Evolutionary conservation across 2,888 invertebrate species (phyloP), one percentile per base, ranked within the genome.

Genomic region (Oxystoma pomonae): DNA sequence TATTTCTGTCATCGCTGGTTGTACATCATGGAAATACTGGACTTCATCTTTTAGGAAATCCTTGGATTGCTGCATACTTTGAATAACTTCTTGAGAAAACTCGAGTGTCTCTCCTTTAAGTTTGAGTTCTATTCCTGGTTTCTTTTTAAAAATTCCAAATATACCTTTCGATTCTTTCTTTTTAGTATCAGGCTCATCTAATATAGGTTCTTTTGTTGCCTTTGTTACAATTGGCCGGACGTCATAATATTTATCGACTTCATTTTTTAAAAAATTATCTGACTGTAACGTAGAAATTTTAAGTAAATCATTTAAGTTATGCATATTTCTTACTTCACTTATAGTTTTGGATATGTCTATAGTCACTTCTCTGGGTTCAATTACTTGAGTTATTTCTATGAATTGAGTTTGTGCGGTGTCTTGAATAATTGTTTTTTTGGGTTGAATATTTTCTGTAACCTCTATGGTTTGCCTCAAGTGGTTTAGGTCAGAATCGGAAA

Each of bases 181-280:
- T 18, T 56, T 18, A 9, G 35, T 12, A 7, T 35, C 35, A 12
- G 35, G 12, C 12, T 35, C 35, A 12, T 7, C 12, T 35, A 35
- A 16, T 17, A 18, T 49, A 12, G 55, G 20, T 16, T 16, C 16
- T 60, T 60, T 56, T 49, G 20, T 35, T 12, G 12, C 3, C n/a
- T n/a, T n/a, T 12, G 59, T 56, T 1, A 61, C 52, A 50, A 52
- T 20, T 9, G 61, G 67, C 58, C 62, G 61, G 1, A 69, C 73
- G 59, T 73, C 73, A 18, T 72, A 66, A 61, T 70, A 73, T 17
- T 62, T 66, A 3, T 61, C 61, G 53, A 76, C 65, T 70, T 76
- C 76, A 53, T 70, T 68, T 49, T 64, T 58, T n/a, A 76, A 58
- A 55, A 75, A 76, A 16, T 73, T 67, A 2, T 69, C 65, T 0